Conservation (phyloP, 2,888 invertebrate genomes). For the Ormyrus nitidulus region DNA sequence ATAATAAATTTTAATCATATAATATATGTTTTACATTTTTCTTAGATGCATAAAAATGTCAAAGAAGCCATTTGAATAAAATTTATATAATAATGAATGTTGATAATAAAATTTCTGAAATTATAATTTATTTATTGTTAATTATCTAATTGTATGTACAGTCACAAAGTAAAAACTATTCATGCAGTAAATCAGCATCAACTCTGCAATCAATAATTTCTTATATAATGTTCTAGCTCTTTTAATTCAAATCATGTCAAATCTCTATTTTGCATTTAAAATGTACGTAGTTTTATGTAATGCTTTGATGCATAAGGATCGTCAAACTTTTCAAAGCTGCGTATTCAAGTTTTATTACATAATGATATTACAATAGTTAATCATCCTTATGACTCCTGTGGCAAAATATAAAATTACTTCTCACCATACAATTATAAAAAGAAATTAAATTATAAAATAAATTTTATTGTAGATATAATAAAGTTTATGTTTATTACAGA, state of each 20-base stretch:
- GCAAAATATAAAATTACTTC: neutral
- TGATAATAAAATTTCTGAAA: no score
- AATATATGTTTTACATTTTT: no score
- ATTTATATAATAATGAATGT: no score
- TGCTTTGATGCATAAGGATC: slow-evolving; percentile 6
- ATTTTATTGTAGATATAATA: neutral
- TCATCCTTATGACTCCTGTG: neutral
- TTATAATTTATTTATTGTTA: no score
- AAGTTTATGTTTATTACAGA: slow-evolving; percentile 3
- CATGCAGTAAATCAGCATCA: neutral
- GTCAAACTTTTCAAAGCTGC: slow-evolving; percentile 2
- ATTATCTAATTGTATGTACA: no score
- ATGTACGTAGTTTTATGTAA: slow-evolving; percentile 38
- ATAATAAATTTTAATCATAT: no score
- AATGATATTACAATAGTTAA: slow-evolving; percentile 12
- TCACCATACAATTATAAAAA: neutral
- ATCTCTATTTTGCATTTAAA: slow-evolving; percentile 22
- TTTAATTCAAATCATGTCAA: slow-evolving; percentile 32
- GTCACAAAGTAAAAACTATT: neutral
- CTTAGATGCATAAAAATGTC: no score
- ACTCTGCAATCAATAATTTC: neutral
- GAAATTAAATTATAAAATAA: neutral
- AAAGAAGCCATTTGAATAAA: no score
- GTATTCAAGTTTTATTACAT: slow-evolving; percentile 27
- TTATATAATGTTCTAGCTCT: slow-evolving; percentile 32